Percentiles rank a stretch among this genome's conserved stretches.
Evolutionary conservation across 2,888 invertebrate species (phyloP).

Genomic region (Chrysolina oricalcia): DNA sequence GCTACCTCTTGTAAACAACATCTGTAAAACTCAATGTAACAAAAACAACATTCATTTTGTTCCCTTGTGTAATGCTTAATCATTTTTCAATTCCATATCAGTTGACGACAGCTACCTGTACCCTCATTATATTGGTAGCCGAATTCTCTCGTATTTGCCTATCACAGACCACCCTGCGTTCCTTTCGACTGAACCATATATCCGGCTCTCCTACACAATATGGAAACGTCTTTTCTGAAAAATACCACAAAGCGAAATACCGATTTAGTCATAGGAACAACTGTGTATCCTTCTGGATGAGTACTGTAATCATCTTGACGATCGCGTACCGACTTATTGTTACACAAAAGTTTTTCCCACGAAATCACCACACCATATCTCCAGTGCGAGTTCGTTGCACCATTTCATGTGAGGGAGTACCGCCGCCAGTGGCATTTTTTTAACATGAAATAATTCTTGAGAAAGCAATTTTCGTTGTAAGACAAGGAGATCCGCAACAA

Average conservation of each 20-base stretch:
- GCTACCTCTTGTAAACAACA: too few relatives aligned
- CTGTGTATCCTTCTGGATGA: background rate
- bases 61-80: too few relatives aligned
- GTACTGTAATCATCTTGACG: slow-evolving; percentile 41
- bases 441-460: background rate
- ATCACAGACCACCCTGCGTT: background rate
- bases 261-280: slow-evolving; percentile 11
- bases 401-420: background rate
- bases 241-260: background rate
- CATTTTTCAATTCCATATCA: too few relatives aligned
- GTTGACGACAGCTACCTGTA: too few relatives aligned
- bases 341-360: slow-evolving; percentile 51
- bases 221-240: background rate
- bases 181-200: background rate
- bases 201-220: background rate
- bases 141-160: too few relatives aligned
- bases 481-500: background rate
- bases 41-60: too few relatives aligned
- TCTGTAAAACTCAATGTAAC: too few relatives aligned
- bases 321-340: slow-evolving; percentile 50
- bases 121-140: too few relatives aligned
- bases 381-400: slow-evolving; percentile 46
- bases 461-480: slow-evolving; percentile 16
- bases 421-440: background rate
- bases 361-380: slow-evolving; percentile 54